Evolutionary conservation across 2,113 vertebrate species (phyloP), one percentile per base, ranked within the genome.

Genomic region (Pluvialis apricaria): DNA sequence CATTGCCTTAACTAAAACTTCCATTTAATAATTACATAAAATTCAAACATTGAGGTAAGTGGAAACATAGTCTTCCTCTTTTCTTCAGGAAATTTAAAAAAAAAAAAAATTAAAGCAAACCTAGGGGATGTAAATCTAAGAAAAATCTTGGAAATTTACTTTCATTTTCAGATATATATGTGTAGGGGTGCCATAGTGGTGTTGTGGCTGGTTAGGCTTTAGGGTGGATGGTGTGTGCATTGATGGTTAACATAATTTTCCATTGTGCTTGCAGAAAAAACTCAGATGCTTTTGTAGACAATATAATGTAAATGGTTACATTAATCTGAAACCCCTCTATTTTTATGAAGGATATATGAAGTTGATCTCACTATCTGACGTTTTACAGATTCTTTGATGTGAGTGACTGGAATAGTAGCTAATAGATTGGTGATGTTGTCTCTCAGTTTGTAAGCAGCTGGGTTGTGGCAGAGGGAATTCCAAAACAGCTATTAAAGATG

Each of bases 191-290:
- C 32, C 16, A 11, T 38, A 32, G 24, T 58, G 69, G 29, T 70
- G 11, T 45, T 29, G 12, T n/a, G 20, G 29, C 49, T 51, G 14
- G 7, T 31, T 28, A 70, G 20, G 15, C 15, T 4, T 55, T 72
- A 38, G 21, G 51, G 58, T 0, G 0, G 11, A 29, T 51, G 20
- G 5, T 68, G n/a, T 22, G 8, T 29, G 10, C 1, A 2, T 40
- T 25, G 18, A 26, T 15, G 60, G 38, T 38, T 72, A 68, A 78
- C 9, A 2, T 36, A 31, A 19, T 62, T 91, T 68, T 75, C 25
- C 61, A 69, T 11, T 25, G 13, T 69, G 29, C 32, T 26, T 68
- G 32, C 17, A 78, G 83, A 42, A 73, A 57, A 40, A 82, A 60
- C 15, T 66, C 17, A 36, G 26, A 10, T 54, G 54, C 34, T 47